Percentiles rank a stretch among this genome's conserved stretches.
These are phyloP conservation scores for Bufotes viridis DNA, from an alignment of 2,797 vertebrate species.

Conservation along the genomic window DNA sequence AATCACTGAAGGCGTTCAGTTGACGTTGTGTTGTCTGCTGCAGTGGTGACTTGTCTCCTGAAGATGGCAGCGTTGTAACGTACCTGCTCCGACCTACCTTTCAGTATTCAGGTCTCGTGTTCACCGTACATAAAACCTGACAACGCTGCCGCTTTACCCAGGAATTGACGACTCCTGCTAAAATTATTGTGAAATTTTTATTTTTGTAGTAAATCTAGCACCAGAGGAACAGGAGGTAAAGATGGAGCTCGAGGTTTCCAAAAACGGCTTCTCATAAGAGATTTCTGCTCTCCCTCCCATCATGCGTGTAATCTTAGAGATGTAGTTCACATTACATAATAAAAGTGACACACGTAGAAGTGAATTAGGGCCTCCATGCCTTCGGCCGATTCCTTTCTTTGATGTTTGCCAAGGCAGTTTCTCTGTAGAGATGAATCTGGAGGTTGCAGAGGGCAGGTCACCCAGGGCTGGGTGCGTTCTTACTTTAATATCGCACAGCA, in stretches of 20 bases:
- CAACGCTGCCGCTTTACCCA: not conserved
- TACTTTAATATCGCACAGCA: too few relatives aligned
- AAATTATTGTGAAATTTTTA: conserved; percentile 15
- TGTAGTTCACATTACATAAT: not conserved
- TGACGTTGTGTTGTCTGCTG: not conserved
- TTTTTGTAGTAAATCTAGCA: not conserved
- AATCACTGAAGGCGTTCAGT: not conserved
- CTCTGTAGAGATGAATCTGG: too few relatives aligned
- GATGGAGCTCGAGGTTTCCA: not conserved
- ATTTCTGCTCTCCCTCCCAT: not conserved
- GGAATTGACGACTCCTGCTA: not conserved
- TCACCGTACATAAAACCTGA: not conserved
- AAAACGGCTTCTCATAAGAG: not conserved
- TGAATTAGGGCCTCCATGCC: too few relatives aligned
- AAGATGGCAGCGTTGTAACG: conserved; percentile 18
- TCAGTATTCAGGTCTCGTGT: not conserved
- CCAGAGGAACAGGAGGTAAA: not conserved
- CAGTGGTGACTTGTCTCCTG: not conserved
- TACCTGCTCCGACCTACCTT: too few relatives aligned
- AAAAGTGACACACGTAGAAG: not conserved
- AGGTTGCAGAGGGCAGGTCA: too few relatives aligned
- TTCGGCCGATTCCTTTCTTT: too few relatives aligned
- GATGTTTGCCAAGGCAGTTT: too few relatives aligned
- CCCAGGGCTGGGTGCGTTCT: too few relatives aligned
- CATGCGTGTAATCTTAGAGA: not conserved